phyloP scores from a whole-genome alignment of 2,797 vertebrate species.

The Ctenosaura bakeri region DNA sequence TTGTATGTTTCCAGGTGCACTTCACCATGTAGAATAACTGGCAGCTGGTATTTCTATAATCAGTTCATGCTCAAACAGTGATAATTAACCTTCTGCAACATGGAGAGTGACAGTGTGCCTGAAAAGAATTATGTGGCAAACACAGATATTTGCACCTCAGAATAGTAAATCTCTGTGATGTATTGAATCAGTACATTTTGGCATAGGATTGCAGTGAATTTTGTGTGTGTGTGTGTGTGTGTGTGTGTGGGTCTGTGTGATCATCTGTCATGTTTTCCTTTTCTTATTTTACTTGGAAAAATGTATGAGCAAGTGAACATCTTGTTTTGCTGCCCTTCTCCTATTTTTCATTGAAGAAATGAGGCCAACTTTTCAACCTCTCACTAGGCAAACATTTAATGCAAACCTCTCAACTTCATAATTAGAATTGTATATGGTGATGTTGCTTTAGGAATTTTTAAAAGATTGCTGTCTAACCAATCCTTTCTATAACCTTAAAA shows the following conservation, averaged over 20 bases:
- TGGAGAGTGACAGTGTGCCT: not conserved
- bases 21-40: conserved; percentile 27
- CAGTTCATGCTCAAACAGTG: not conserved
- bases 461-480: not conserved
- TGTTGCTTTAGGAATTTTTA: not conserved
- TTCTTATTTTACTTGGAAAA: not conserved
- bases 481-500: not conserved
- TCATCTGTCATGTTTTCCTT: no score
- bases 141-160: conserved; percentile 20
- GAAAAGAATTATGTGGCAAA: not conserved
- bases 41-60: conserved; percentile 54
- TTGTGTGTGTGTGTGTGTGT: not conserved
- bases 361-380: not conserved
- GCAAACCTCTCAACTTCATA: not conserved
- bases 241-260: no score
- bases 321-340: not conserved
- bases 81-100: conserved; percentile 36
- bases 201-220: not conserved
- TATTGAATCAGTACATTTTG: not conserved
- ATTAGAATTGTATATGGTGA: not conserved
- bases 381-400: not conserved
- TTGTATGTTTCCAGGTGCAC: conserved; percentile 61
- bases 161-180: not conserved
- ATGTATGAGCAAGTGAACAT: not conserved
- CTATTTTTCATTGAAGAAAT: not conserved